A percentile compares a stretch with the other conserved stretches of the same genome.
phyloP scores from a whole-genome alignment of 2,113 vertebrate species.

The Promerops cafer region DNA sequence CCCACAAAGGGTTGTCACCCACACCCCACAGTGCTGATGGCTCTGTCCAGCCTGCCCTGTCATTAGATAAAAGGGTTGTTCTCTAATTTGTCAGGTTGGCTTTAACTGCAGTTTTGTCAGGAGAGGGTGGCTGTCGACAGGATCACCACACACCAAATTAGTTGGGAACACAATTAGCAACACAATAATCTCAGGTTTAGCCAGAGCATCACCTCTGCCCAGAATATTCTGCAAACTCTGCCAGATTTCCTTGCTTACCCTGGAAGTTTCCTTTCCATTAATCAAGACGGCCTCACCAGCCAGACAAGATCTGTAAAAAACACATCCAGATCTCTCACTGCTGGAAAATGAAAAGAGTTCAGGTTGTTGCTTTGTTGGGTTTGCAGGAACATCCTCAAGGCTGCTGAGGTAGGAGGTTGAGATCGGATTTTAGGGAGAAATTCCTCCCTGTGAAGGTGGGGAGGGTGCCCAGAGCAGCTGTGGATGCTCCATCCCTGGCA shows the following conservation, averaged over 20 bases:
- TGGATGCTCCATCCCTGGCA: background rate
- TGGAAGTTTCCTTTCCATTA: background rate
- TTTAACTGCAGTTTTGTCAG: background rate
- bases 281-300: background rate
- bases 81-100: background rate
- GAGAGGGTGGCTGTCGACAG: background rate
- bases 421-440: background rate
- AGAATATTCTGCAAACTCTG: background rate
- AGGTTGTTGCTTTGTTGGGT: background rate
- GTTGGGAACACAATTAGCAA: background rate
- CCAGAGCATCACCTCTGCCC: background rate
- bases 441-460: background rate
- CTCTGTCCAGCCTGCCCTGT: background rate
- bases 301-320: background rate
- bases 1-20: background rate
- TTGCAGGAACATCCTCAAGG: background rate
- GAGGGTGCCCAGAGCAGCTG: background rate
- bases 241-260: background rate
- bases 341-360: background rate
- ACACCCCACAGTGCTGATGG: background rate
- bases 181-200: background rate
- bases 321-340: background rate
- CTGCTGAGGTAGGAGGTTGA: background rate
- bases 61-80: background rate
- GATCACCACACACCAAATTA: background rate